A percentile compares a stretch with the other conserved stretches of the same genome.
Evolutionary conservation across 2,113 vertebrate genomes (phyloP).

Genomic region (Ochotona curzoniae): DNA sequence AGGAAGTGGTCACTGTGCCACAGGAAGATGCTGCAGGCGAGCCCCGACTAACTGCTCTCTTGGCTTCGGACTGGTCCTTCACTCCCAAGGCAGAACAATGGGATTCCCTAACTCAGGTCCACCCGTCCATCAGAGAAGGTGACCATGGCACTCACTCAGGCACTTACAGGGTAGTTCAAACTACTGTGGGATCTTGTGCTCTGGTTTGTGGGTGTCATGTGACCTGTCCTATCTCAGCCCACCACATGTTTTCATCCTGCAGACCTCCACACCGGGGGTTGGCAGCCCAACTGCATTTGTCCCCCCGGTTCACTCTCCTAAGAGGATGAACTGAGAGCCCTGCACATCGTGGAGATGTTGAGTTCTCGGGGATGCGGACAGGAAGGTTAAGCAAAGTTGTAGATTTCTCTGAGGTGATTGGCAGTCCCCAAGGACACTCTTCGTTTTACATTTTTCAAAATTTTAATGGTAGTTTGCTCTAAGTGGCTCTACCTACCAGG

Average conservation of each 20-base stretch:
- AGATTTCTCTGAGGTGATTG: not conserved
- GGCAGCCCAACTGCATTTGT: too few relatives aligned
- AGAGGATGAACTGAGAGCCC: too few relatives aligned
- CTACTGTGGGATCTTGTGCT: not conserved
- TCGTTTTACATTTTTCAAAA: not conserved
- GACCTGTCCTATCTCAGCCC: not conserved
- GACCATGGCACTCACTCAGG: not conserved
- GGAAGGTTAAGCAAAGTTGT: not conserved
- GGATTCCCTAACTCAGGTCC: not conserved
- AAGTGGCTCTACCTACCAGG: too few relatives aligned
- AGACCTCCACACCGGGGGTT: too few relatives aligned
- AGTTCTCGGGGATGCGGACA: too few relatives aligned
- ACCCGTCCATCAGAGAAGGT: not conserved
- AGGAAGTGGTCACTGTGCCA: too few relatives aligned
- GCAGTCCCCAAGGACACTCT: not conserved
- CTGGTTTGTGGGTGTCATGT: too few relatives aligned
- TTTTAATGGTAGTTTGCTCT: not conserved
- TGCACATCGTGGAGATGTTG: too few relatives aligned
- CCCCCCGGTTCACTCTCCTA: too few relatives aligned
- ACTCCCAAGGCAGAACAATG: too few relatives aligned
- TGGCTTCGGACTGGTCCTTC: not conserved
- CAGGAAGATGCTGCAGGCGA: not conserved
- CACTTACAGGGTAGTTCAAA: too few relatives aligned
- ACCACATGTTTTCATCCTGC: too few relatives aligned
- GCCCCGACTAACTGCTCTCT: rapidly evolving